phyloP scores from a whole-genome alignment of 2,113 vertebrate species.

The Protobothrops mucrosquamatus region DNA sequence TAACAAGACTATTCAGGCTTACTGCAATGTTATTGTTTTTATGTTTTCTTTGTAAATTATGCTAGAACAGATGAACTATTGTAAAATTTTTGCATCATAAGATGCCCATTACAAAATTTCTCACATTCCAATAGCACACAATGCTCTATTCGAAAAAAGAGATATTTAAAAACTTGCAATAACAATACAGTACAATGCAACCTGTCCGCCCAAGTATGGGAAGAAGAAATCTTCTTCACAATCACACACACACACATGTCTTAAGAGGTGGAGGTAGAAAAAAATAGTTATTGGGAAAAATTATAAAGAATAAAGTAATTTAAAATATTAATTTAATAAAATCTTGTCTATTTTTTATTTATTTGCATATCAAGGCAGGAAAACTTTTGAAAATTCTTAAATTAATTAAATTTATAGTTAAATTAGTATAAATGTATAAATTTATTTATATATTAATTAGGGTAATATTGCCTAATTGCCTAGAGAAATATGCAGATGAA shows the following conservation, averaged over 20 bases:
- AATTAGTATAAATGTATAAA: background rate
- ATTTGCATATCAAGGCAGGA: background rate
- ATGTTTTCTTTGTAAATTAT: background rate
- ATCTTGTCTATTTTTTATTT: background rate
- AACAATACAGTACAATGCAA: no score
- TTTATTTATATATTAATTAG: background rate
- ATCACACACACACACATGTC: no score
- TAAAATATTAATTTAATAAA: background rate
- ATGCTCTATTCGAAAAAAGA: background rate
- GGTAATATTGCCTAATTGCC: background rate
- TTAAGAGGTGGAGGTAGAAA: background rate
- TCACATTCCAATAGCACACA: background rate
- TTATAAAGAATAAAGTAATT: background rate
- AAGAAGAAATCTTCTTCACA: no score
- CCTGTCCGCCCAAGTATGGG: no score
- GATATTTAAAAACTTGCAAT: background rate
- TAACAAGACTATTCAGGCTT: background rate
- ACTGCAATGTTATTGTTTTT: background rate
- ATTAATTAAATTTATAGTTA: background rate
- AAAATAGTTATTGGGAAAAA: background rate
- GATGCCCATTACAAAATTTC: background rate
- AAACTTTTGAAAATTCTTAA: background rate
- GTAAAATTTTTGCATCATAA: background rate
- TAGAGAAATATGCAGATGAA: background rate
- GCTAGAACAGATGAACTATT: background rate